Evolutionary conservation across 1,140 invertebrate genomes (phyloP), one percentile per base, ranked within the genome.

Genomic region (Leucophenga varia): DNA sequence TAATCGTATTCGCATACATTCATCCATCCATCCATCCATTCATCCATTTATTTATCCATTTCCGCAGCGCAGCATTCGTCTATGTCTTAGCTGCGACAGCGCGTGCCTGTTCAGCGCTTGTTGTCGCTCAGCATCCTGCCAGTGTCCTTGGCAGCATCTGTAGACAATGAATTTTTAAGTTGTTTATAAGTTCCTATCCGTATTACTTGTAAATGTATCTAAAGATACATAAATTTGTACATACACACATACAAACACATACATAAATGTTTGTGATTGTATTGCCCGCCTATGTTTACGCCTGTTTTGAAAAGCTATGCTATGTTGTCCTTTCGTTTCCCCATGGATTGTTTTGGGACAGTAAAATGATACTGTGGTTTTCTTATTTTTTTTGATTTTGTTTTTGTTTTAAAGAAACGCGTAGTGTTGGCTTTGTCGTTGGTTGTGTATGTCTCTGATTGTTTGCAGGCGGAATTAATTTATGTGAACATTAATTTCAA

Each of bases 141-240:
- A n/a, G n/a, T 30, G 46, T 47, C 34, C 40, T 31, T 38, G 51
- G 57, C 59, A 68, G 49, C 63, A 68, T 68, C 56, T 67, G 63
- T 50, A 67, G 64, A 67, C 63, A 72, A 72, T 69, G 64, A 65
- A 69, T 72, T 69, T 72, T 65, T 72, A 65, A 69, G 61, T 72
- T 68, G 63, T 67, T 65, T 67, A 63, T 63, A 65, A 65, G 59
- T 67, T 67, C 34, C 49, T 53, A 25, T 6, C 21, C 16, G 12
- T 1, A 17, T n/a, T n/a, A n/a, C n/a, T n/a, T n/a, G n/a, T n/a
- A n/a, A n/a, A n/a, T n/a, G n/a, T n/a, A n/a, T n/a, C n/a, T n/a
- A n/a, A n/a, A n/a, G n/a, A n/a, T n/a, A n/a, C n/a, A n/a, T n/a
- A n/a, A n/a, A n/a, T n/a, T n/a, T n/a, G n/a, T n/a, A n/a, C n/a